Percentiles rank a stretch among this genome's conserved stretches.
These are phyloP conservation scores for Platyrinchus mystaceus DNA, from an alignment of 2,797 vertebrate species.

Conservation along the genomic window DNA sequence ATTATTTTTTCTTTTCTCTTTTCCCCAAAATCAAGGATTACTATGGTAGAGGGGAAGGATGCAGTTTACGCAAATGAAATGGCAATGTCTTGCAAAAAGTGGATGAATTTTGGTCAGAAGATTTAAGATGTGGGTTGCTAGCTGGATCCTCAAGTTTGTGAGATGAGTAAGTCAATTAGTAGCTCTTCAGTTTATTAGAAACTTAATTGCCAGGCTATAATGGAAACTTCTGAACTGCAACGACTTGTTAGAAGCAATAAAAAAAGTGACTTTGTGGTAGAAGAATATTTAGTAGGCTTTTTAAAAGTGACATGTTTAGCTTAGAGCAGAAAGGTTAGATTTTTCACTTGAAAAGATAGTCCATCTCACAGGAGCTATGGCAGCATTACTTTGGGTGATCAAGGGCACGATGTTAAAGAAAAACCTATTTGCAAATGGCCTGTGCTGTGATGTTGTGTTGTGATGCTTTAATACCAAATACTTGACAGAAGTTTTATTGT, in stretches of 20 bases:
- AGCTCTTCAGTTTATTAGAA: conserved; percentile 72
- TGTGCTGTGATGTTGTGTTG: background rate
- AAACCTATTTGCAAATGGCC: background rate
- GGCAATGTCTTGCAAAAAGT: conserved; percentile 46
- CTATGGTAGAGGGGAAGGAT: conserved; percentile 15
- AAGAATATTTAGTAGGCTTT: conserved; percentile 42
- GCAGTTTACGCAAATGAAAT: conserved; percentile 58
- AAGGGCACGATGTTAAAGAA: background rate
- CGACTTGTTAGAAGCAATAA: conserved; percentile 60
- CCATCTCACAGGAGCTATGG: background rate
- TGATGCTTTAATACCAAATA: background rate
- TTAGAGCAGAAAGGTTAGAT: background rate
- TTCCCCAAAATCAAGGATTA: conserved; percentile 37
- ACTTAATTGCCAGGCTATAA: conserved; percentile 71
- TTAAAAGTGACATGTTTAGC: background rate
- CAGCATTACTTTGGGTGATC: background rate
- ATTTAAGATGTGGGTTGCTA: conserved; percentile 40
- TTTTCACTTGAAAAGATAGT: background rate
- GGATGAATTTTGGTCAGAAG: conserved; percentile 50
- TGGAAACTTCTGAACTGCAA: conserved; percentile 72
- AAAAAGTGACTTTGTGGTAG: conserved; percentile 39
- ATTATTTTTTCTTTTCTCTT: conserved; percentile 9
- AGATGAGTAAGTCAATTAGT: conserved; percentile 67
- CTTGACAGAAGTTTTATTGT: conserved; percentile 63
- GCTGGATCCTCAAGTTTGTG: conserved; percentile 32